These are phyloP conservation scores for Trichopria drosophilae DNA, from an alignment of 2,888 invertebrate species.

Conservation along the genomic window DNA sequence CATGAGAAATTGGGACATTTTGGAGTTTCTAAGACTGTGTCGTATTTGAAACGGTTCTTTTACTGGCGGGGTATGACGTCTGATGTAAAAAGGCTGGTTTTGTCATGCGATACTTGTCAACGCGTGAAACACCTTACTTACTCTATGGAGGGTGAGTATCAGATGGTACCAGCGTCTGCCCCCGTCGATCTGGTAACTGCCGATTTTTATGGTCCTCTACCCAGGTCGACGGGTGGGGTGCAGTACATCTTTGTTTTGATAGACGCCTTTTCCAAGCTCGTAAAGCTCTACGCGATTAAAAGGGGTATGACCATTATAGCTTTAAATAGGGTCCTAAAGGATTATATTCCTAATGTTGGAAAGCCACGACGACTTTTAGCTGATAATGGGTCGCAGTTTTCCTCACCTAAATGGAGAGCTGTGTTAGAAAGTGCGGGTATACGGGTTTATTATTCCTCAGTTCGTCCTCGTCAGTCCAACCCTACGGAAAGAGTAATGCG, in stretches of 20 bases:
- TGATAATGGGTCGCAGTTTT: slow-evolving; percentile 16
- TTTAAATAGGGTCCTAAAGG: background rate
- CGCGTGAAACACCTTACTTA: slow-evolving; percentile 8
- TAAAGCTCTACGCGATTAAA: slow-evolving; percentile 7
- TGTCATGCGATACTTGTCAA: slow-evolving; percentile 19
- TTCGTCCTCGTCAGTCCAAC: slow-evolving; percentile 34
- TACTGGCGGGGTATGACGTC: slow-evolving; percentile 8
- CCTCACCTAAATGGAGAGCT: background rate
- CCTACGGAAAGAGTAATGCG: slow-evolving; percentile 32
- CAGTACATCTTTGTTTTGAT: slow-evolving; percentile 13
- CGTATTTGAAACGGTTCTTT: background rate
- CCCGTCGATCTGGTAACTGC: slow-evolving; percentile 1
- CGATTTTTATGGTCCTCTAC: slow-evolving; percentile 16
- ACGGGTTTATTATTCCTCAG: slow-evolving; percentile 8
- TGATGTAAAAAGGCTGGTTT: slow-evolving; percentile 1
- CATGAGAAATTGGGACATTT: slow-evolving; percentile 12
- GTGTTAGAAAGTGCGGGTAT: background rate
- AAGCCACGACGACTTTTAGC: background rate
- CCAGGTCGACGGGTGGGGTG: background rate
- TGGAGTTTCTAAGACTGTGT: background rate
- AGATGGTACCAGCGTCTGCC: background rate
- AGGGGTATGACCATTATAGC: background rate
- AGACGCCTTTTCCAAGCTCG: slow-evolving; percentile 8
- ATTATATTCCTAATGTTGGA: slow-evolving; percentile 4
- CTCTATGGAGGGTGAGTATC: slow-evolving; percentile 6